Conservation (phyloP, 2,888 invertebrate species). For the Cosmia pyralina region DNA sequence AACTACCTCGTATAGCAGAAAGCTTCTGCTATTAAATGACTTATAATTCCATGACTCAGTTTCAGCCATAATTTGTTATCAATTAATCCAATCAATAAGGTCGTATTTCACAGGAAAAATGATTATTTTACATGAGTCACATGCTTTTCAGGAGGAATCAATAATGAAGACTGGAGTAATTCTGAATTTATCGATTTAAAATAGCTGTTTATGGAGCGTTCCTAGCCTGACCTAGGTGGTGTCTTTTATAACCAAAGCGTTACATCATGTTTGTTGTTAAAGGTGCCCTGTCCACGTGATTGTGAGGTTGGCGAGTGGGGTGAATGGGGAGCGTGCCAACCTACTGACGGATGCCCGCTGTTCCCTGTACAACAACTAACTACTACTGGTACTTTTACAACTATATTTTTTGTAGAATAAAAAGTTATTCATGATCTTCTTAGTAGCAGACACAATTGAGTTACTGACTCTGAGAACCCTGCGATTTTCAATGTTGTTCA, state of each 20-base stretch:
- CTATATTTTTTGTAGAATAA: no score
- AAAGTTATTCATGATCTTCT: no score
- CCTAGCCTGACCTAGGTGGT: not conserved
- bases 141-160: not conserved
- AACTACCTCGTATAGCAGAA: not conserved
- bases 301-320: conserved; percentile 91
- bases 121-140: conserved; percentile 18
- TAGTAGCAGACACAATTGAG: no score
- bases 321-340: conserved; percentile 91
- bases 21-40: not conserved
- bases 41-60: conserved; percentile 8
- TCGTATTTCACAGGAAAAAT: conserved; percentile 1
- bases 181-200: not conserved
- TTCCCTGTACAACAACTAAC: conserved; percentile 88
- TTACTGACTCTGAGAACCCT: no score
- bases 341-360: conserved; percentile 88
- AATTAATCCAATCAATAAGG: not conserved
- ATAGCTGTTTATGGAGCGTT: not conserved
- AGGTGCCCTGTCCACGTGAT: conserved; percentile 91
- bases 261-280: conserved; percentile 24
- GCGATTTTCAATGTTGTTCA: no score
- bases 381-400: conserved; percentile 78
- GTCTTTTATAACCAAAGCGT: not conserved
- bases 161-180: conserved; percentile 11
- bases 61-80: not conserved